phyloP scores from a whole-genome alignment of 2,797 vertebrate species.

The Trichosurus vulpecula region DNA sequence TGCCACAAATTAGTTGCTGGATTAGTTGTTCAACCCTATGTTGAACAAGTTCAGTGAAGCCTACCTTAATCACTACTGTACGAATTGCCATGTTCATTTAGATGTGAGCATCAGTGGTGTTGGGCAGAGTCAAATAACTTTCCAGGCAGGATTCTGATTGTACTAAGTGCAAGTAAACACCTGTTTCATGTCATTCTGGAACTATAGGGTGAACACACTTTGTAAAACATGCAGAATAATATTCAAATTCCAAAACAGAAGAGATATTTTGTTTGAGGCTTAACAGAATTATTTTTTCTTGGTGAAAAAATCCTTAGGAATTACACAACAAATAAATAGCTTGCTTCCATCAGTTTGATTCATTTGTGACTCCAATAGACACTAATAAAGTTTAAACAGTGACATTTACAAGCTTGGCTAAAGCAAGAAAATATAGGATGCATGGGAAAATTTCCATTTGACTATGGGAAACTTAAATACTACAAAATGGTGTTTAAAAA shows the following conservation, averaged over 20 bases:
- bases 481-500: conserved; percentile 9
- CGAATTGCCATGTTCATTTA: neutral
- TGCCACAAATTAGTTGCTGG: neutral
- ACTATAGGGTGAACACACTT: neutral
- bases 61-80: neutral
- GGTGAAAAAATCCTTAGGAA: conserved; percentile 18
- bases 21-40: neutral
- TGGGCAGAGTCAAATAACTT: neutral
- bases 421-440: conserved; percentile 55
- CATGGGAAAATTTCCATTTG: conserved; percentile 46
- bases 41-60: conserved; percentile 51
- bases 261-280: conserved; percentile 34
- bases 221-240: conserved; percentile 28
- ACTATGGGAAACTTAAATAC: conserved; percentile 45
- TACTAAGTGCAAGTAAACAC: neutral
- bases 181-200: conserved; percentile 9
- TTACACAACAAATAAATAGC: conserved; percentile 48
- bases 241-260: conserved; percentile 21
- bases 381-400: conserved; percentile 21
- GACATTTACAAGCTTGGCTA: conserved; percentile 51
- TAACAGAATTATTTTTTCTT: conserved; percentile 12
- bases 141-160: neutral
- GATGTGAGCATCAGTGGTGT: neutral
- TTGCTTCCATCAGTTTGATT: conserved; percentile 49
- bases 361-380: conserved; percentile 52